phyloP scores from a whole-genome alignment of 2,797 vertebrate genomes.

The Notolepis coatsorum region DNA sequence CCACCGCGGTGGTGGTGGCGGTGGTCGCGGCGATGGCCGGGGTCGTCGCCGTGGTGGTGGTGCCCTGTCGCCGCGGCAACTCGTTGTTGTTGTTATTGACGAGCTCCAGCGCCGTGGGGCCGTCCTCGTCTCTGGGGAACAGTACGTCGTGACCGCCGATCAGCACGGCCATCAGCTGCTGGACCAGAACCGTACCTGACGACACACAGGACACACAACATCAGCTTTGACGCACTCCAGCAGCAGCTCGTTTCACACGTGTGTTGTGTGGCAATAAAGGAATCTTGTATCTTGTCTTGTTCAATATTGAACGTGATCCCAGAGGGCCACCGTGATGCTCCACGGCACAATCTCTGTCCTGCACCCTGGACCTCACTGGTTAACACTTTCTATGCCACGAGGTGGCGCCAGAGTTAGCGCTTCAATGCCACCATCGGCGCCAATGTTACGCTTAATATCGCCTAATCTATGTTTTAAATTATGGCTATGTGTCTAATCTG shows the following conservation, averaged over 20 bases:
- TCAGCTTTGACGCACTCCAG: neutral
- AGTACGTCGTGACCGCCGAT: conserved; percentile 91
- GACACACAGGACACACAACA: conserved; percentile 32
- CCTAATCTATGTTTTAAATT: too few species aligned
- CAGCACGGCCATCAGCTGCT: conserved; percentile 96
- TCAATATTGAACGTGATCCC: neutral
- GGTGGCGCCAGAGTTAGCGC: too few species aligned
- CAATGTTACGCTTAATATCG: too few species aligned
- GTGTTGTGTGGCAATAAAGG: neutral
- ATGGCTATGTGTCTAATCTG: too few species aligned
- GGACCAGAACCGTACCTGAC: conserved; percentile 93
- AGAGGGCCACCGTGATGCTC: neutral
- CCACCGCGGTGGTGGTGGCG: conserved; percentile 30
- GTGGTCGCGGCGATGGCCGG: conserved; percentile 32
- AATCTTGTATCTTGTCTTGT: neutral
- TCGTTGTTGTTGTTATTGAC: conserved; percentile 93
- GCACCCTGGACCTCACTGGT: neutral
- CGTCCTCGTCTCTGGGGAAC: conserved; percentile 87
- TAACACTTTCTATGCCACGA: neutral
- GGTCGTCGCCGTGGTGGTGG: too few species aligned
- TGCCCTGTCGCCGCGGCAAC: conserved; percentile 72
- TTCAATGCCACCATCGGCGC: too few species aligned
- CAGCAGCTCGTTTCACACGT: conserved; percentile 56
- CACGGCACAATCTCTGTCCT: neutral
- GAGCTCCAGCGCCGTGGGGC: conserved; percentile 78